phyloP scores from a whole-genome alignment of 2,113 vertebrate species.

The Marmota flaviventris region DNA sequence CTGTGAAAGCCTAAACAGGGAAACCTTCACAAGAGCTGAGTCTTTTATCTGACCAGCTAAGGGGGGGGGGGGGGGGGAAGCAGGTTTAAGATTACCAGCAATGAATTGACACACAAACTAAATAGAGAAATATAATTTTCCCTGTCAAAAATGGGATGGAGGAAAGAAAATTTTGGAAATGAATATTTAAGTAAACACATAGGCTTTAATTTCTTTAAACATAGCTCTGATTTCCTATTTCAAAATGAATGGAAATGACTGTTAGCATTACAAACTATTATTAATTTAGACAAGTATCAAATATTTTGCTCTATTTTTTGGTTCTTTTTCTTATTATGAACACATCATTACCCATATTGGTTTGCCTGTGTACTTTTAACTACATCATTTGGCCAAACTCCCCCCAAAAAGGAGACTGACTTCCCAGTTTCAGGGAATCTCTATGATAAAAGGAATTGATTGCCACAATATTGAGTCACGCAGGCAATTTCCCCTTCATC shows the following conservation, averaged over 20 bases:
- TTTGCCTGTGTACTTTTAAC: not conserved
- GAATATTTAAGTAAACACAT: not conserved
- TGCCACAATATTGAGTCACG: not conserved
- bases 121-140: not conserved
- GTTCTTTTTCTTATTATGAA: not conserved
- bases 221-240: not conserved
- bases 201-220: slow-evolving; percentile 11
- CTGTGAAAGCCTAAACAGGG: not conserved
- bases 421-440: not conserved
- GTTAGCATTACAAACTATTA: not conserved
- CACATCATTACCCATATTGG: not conserved
- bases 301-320: not conserved
- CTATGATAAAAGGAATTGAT: not conserved
- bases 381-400: not conserved
- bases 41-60: not conserved
- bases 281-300: not conserved
- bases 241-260: not conserved
- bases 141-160: not conserved
- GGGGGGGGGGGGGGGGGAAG: too few relatives aligned
- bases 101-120: not conserved
- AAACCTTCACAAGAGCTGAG: not conserved
- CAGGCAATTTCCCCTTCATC: not conserved
- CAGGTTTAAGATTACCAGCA: not conserved
- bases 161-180: not conserved
- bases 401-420: not conserved